These are phyloP conservation scores for Acromyrmex echinatior DNA, from an alignment of 1,140 invertebrate genomes.

Conservation along the genomic window DNA sequence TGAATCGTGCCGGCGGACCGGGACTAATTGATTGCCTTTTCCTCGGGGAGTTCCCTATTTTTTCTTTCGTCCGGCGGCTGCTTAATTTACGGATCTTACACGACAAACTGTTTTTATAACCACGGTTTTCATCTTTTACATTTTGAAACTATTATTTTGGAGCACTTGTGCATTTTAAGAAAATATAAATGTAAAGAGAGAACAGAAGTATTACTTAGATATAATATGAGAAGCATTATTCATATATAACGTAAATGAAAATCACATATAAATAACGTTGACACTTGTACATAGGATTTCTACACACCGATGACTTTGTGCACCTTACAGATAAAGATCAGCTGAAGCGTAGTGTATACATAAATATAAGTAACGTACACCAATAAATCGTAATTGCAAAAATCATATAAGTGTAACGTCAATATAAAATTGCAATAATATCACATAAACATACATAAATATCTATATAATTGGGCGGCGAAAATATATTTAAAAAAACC, in stretches of 20 bases:
- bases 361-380: background rate
- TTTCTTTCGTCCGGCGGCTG: background rate
- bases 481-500: background rate
- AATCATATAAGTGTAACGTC: background rate
- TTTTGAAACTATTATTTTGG: background rate
- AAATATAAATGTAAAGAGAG: background rate
- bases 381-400: background rate
- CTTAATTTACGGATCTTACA: background rate
- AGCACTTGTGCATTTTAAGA: background rate
- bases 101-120: background rate
- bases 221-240: background rate
- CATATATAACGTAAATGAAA: background rate
- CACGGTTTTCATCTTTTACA: background rate
- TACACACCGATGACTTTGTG: constrained; percentile 30
- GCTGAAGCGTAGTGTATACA: constrained; percentile 1
- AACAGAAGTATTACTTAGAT: background rate
- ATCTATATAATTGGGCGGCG: background rate
- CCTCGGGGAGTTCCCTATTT: constrained; percentile 2
- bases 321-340: background rate
- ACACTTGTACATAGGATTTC: background rate
- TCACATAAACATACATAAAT: background rate
- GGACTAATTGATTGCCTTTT: constrained; percentile 83
- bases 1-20: constrained; percentile 24
- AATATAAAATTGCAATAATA: background rate
- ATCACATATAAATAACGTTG: background rate